A percentile compares a stretch with the other conserved stretches of the same genome.
Conservation (phyloP, 2,797 vertebrate species). For the Mionectes olivaceus region DNA sequence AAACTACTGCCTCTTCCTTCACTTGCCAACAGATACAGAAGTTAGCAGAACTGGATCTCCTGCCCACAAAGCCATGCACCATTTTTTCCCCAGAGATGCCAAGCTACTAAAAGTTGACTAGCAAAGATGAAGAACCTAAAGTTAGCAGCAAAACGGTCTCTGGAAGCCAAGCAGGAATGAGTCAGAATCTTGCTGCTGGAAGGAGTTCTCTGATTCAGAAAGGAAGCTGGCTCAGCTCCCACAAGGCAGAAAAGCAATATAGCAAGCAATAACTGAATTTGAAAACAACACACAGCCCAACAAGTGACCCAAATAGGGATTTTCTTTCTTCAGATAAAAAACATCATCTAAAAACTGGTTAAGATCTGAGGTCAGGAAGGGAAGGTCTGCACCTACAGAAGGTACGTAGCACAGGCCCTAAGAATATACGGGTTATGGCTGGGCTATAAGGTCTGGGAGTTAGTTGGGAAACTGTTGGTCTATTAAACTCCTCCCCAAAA, state of each 20-base stretch:
- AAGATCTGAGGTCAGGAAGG: constrained; percentile 33
- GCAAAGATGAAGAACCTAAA: constrained; percentile 68
- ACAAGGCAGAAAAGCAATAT: constrained; percentile 73
- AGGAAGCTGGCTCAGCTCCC: constrained; percentile 72
- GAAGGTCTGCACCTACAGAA: not conserved
- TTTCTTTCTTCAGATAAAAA: constrained; percentile 48
- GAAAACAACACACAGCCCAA: constrained; percentile 63
- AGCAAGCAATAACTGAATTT: constrained; percentile 65
- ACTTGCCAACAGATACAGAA: constrained; percentile 44
- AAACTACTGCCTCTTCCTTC: constrained; percentile 35
- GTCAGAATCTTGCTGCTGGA: constrained; percentile 66
- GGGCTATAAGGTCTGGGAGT: not conserved
- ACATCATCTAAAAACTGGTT: not conserved
- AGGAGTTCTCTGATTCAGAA: constrained; percentile 72
- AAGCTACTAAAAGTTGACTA: constrained; percentile 65
- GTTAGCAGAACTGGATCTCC: constrained; percentile 46
- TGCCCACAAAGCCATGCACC: constrained; percentile 49
- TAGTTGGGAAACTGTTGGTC: not conserved
- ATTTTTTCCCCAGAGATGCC: constrained; percentile 48
- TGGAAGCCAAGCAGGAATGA: constrained; percentile 70
- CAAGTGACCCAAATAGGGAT: constrained; percentile 60
- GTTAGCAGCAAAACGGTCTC: constrained; percentile 63
- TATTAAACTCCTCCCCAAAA: not conserved
- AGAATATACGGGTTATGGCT: not conserved
- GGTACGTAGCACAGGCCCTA: not conserved